phyloP scores from a whole-genome alignment of 1,140 invertebrate genomes.

The Marisa cornuarietis region DNA sequence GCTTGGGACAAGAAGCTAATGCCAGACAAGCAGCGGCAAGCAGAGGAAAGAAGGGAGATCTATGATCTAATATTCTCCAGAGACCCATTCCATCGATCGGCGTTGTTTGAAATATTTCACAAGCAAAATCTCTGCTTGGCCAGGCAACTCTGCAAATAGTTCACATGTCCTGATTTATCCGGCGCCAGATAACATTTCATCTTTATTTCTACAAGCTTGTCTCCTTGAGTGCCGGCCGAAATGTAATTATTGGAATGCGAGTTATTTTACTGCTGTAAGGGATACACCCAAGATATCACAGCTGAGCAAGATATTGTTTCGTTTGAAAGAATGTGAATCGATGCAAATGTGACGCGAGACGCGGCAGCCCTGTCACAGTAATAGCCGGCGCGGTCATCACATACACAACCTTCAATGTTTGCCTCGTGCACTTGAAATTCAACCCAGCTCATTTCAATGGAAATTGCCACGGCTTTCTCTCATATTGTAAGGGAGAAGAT shows the following conservation, averaged over 20 bases:
- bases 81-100: constrained; percentile 1
- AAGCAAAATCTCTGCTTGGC: background rate
- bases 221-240: too few relatives aligned
- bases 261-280: too few relatives aligned
- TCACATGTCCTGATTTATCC: too few relatives aligned
- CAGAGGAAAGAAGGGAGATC: constrained; percentile 1
- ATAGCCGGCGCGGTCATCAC: constrained; percentile 8
- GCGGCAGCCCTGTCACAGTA: background rate
- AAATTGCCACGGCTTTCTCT: constrained; percentile 3
- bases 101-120: constrained; percentile 13
- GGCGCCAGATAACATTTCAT: too few relatives aligned
- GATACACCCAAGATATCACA: too few relatives aligned
- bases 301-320: constrained; percentile 1
- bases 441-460: constrained; percentile 11
- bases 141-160: too few relatives aligned
- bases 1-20: too few relatives aligned
- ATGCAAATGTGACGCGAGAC: constrained; percentile 2
- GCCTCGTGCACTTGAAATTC: constrained; percentile 7
- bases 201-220: too few relatives aligned
- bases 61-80: constrained; percentile 10
- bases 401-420: constrained; percentile 13
- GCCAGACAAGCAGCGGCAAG: background rate
- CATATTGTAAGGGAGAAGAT: background rate
- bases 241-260: too few relatives aligned
- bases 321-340: constrained; percentile 5